Evolutionary conservation across 1,140 invertebrate species (phyloP).

Genomic region (Bombyx mandarina): DNA sequence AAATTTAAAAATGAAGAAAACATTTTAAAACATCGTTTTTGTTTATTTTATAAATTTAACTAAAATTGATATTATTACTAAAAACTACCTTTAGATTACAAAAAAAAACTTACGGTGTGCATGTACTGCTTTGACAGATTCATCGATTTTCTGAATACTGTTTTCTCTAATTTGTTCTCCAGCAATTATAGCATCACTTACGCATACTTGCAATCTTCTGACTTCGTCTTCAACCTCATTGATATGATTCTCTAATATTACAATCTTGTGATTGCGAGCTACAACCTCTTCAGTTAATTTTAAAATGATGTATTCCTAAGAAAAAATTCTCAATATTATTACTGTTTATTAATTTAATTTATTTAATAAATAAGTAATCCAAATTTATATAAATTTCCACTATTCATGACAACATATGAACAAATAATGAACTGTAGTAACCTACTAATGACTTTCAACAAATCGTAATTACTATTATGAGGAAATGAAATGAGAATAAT

Average conservation of each 20-base stretch:
- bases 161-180: slow-evolving; percentile 40
- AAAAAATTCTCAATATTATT: slow-evolving; percentile 7
- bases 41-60: no score
- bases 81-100: neutral
- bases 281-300: slow-evolving; percentile 37
- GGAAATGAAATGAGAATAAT: no score
- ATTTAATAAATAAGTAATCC: no score
- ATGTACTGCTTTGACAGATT: slow-evolving; percentile 40
- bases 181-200: slow-evolving; percentile 33
- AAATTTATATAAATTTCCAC: no score
- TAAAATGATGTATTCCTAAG: slow-evolving; percentile 41
- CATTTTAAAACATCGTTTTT: no score
- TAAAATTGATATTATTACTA: no score
- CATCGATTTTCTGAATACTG: slow-evolving; percentile 40
- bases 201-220: slow-evolving; percentile 26
- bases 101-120: slow-evolving; percentile 45
- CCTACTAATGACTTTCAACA: no score
- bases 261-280: slow-evolving; percentile 42
- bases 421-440: no score
- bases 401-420: no score
- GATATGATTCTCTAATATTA: slow-evolving; percentile 50
- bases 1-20: neutral
- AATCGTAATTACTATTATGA: no score
- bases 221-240: slow-evolving; percentile 54
- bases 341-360: neutral